A percentile compares a stretch with the other conserved stretches of the same genome.
phyloP scores from a whole-genome alignment of 2,113 vertebrate genomes.

The Halichoerus grypus region DNA sequence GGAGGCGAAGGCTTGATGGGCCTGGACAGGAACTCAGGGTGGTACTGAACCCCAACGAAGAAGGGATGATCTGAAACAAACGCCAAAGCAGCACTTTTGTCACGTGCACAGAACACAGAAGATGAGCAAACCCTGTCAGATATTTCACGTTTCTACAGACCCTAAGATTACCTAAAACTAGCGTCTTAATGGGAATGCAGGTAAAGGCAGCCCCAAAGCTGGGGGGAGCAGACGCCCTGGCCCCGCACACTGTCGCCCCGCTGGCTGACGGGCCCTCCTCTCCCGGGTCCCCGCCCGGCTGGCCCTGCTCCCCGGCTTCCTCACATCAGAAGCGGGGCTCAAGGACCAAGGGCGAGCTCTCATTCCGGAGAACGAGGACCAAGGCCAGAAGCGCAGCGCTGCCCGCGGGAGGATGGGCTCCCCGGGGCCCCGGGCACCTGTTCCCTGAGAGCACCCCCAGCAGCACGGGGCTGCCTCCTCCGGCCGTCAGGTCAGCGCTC shows the following conservation, averaged over 20 bases:
- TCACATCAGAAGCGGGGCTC: background rate
- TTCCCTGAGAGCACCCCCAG: background rate
- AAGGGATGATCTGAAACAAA: slow-evolving; percentile 93
- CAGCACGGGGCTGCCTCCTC: background rate
- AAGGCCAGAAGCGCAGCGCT: background rate
- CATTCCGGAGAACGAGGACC: background rate
- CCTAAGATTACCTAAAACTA: background rate
- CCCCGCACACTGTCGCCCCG: background rate
- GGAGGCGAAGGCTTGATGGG: slow-evolving; percentile 98
- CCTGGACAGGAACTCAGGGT: slow-evolving; percentile 97
- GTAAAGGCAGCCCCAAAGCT: background rate
- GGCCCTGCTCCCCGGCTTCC: background rate
- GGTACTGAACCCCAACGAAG: slow-evolving; percentile 97
- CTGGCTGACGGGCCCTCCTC: background rate
- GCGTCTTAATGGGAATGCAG: background rate
- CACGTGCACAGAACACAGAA: background rate
- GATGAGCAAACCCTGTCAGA: background rate
- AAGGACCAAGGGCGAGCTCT: background rate
- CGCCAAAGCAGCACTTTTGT: background rate
- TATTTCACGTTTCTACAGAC: background rate
- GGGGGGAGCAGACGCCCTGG: fast-evolving
- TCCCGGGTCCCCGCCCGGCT: background rate
- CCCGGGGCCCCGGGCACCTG: background rate
- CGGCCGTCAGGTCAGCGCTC: background rate
- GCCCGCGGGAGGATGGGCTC: fast-evolving